Base-by-base conservation (phyloP, 2,888 invertebrate genomes). In the Papilio gigon region DNA sequence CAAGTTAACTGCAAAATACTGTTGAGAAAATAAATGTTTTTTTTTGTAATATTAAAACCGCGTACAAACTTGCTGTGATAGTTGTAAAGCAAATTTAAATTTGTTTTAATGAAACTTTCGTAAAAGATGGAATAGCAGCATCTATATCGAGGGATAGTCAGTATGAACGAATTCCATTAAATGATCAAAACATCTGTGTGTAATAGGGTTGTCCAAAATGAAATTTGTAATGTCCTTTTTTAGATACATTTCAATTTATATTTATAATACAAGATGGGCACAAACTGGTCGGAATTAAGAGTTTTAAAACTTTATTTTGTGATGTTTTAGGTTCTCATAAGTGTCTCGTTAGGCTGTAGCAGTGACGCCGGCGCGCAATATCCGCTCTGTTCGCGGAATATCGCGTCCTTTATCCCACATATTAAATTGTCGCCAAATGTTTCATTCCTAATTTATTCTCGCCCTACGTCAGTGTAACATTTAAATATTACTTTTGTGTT, bases 401-500 rank as follows among this genome's bases (percentile, higher is more conserved):
- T 66, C 70, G 71, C 70, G 61, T 62, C 72, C 44, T 68, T 70
- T 71, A 71, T 70, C 70, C 69, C 70, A 63, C 78, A 85, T 87
- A 87, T 87, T 86, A 88, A 88, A 87, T 86, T 84, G 87, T 85
- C 82, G 81, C 84, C 84, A 85, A 85, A 84, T 85, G 86, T 84
- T 84, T 78, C 84, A 79, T 82, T 75, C 74, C 75, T 82, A 64
- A 40, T 40, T 37, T 60, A 60, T 37, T 60, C 60, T 25, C 27
- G 22, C n/a, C 25, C 37, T 60, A 8, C 25, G 60, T 40, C 53
- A n/a, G 25, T 37, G 25, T 40, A 30, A 62, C 61, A 44, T 62
- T 44, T 44, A 44, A 62, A 62, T 62, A 44, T 30, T 25, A 27
- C 61, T 20, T 62, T 62, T 42, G 4, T 22, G 27, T 62, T 62